Evolutionary conservation across 2,797 vertebrate genomes (phyloP).

Genomic region (Ammospiza maritima): DNA sequence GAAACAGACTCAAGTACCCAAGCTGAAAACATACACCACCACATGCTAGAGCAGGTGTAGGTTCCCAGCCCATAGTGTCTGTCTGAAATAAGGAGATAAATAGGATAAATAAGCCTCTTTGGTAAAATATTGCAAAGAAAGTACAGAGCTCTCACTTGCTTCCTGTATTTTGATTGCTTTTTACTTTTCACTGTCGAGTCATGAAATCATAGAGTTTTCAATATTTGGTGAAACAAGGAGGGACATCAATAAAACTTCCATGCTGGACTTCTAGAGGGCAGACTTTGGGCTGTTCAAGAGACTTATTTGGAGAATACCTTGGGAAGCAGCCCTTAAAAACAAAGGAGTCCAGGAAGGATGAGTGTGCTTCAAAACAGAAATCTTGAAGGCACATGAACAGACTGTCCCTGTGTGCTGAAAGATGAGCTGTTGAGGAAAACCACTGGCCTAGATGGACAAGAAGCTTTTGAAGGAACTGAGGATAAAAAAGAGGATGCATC

Average conservation of each 20-base stretch:
- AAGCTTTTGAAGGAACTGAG: background rate
- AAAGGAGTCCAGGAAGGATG: background rate
- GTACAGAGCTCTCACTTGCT: background rate
- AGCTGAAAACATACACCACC: background rate
- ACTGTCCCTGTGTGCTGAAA: fast-evolving
- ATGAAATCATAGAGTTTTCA: background rate
- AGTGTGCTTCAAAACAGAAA: background rate
- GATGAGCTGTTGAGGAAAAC: background rate
- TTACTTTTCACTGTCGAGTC: background rate
- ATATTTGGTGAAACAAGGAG: background rate
- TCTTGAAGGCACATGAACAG: background rate
- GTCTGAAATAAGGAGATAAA: background rate
- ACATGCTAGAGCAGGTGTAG: background rate
- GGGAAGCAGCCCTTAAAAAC: background rate
- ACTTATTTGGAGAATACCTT: background rate
- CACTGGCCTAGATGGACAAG: background rate
- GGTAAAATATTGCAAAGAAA: background rate
- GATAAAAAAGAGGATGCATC: background rate
- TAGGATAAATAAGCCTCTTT: background rate
- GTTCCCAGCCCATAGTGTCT: background rate
- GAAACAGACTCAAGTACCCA: background rate
- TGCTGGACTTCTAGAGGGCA: background rate
- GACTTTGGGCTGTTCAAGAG: background rate
- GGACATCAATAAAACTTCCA: background rate
- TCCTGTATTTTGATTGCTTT: background rate